Evolutionary conservation across 2,113 vertebrate species (phyloP).

Genomic region (Capricornis sumatraensis): DNA sequence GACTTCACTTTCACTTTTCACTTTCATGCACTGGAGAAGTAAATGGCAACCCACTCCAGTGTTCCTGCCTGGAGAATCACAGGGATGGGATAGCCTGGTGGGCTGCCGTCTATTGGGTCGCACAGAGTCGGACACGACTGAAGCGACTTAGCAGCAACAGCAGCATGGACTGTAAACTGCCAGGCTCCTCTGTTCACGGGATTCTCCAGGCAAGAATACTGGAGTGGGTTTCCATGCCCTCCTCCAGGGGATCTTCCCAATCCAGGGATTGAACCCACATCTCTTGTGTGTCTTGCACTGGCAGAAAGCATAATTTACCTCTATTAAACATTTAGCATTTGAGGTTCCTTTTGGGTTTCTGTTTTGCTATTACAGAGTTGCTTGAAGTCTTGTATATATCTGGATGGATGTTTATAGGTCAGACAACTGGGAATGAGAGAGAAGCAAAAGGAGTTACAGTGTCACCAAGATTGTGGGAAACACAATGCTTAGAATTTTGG

Average conservation of each 20-base stretch:
- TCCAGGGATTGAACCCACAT: neutral
- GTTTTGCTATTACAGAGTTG: neutral
- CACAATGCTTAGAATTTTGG: neutral
- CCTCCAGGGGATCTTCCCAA: neutral
- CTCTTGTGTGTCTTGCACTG: neutral
- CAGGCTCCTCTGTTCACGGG: accelerated
- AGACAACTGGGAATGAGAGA: neutral
- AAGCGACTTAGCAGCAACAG: too few species aligned
- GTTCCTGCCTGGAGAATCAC: too few species aligned
- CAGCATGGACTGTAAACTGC: too few species aligned
- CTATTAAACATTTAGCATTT: neutral
- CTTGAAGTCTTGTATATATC: neutral
- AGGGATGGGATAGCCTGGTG: too few species aligned
- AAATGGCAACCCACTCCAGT: too few species aligned
- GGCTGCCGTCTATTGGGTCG: too few species aligned
- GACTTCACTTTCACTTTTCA: too few species aligned
- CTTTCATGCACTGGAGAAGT: too few species aligned
- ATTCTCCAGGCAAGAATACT: neutral
- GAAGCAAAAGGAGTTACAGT: neutral
- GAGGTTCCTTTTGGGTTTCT: neutral
- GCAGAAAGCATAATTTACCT: neutral
- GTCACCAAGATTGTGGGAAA: neutral
- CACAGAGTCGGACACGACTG: too few species aligned
- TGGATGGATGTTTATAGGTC: neutral
- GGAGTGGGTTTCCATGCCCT: neutral